These are phyloP conservation scores for Crypturellus tataupa DNA, from an alignment of 2,797 vertebrate genomes.

Conservation along the genomic window DNA sequence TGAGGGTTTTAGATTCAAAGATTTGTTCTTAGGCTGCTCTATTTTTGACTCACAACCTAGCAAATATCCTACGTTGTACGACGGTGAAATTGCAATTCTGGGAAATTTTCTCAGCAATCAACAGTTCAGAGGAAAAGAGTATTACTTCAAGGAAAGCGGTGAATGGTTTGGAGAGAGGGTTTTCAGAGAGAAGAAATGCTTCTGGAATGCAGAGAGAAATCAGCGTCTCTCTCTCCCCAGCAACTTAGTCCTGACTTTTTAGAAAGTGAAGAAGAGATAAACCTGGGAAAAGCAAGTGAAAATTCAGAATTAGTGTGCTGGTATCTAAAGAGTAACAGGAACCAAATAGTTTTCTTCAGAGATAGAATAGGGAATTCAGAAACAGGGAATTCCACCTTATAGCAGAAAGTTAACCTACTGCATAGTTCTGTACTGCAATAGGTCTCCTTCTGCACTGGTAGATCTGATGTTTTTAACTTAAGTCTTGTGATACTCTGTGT, in stretches of 20 bases:
- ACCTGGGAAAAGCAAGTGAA: neutral
- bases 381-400: neutral
- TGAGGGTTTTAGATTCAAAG: neutral
- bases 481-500: neutral
- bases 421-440: neutral
- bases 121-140: neutral
- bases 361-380: neutral
- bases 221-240: neutral
- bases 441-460: neutral
- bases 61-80: neutral
- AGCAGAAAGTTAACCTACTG: neutral
- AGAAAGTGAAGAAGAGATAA: neutral
- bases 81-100: neutral
- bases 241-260: neutral
- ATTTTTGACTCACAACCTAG: neutral
- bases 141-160: neutral
- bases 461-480: neutral
- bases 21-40: neutral
- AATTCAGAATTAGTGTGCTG: constrained; percentile 27
- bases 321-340: neutral
- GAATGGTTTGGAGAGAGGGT: neutral
- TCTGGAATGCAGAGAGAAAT: neutral
- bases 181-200: neutral
- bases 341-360: neutral
- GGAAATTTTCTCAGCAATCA: neutral